These are phyloP conservation scores for Nemotelus nigrinus DNA, from an alignment of 2,888 invertebrate genomes.

Conservation along the genomic window DNA sequence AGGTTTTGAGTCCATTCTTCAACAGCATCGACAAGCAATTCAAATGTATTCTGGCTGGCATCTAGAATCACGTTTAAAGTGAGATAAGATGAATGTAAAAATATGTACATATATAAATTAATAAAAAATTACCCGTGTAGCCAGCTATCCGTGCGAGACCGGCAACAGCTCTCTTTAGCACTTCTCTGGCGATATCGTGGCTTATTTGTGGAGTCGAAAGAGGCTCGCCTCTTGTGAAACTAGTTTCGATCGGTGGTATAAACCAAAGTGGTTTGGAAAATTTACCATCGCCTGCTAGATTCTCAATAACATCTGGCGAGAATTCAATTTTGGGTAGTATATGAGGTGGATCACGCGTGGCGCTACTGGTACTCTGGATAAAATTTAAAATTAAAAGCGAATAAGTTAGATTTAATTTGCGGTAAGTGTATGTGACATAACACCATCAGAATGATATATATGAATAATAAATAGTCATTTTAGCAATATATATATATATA, in stretches of 20 bases:
- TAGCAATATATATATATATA: no score
- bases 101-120: background rate
- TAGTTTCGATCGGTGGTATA: slow-evolving; percentile 60
- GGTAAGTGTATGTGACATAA: no score
- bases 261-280: slow-evolving; percentile 63
- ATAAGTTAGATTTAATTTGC: no score
- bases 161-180: slow-evolving; percentile 61
- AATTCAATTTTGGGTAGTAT: slow-evolving; percentile 64
- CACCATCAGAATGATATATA: no score
- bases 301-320: slow-evolving; percentile 61
- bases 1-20: slow-evolving; percentile 61
- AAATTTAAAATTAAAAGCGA: no score
- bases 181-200: slow-evolving; percentile 56
- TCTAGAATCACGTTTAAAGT: slow-evolving; percentile 53
- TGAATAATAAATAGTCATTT: no score
- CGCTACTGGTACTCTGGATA: slow-evolving; percentile 60
- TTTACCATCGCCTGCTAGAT: slow-evolving; percentile 60
- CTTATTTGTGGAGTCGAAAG: slow-evolving; percentile 57
- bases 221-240: slow-evolving; percentile 59
- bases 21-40: slow-evolving; percentile 60
- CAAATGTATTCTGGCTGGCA: slow-evolving; percentile 59
- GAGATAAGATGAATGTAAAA: background rate
- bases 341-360: slow-evolving; percentile 62
- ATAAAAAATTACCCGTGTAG: slow-evolving; percentile 55
- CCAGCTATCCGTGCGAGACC: slow-evolving; percentile 62